These are phyloP conservation scores for Chloroceryle inda DNA, from an alignment of 2,797 vertebrate genomes.

Conservation along the genomic window DNA sequence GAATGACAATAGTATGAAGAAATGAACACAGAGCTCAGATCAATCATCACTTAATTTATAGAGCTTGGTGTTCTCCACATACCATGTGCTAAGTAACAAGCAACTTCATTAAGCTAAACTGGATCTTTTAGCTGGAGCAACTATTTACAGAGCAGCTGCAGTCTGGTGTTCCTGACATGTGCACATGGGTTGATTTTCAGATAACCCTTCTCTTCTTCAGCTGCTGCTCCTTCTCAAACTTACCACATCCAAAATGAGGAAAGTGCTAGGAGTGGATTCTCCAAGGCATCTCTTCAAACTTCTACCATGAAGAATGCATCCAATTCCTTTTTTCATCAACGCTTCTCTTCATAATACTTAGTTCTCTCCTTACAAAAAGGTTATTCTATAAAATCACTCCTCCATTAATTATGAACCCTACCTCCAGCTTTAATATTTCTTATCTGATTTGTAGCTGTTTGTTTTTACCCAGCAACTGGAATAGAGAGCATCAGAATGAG, in stretches of 20 bases:
- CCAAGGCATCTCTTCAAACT: background rate
- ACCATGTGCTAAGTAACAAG: background rate
- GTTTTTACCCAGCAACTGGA: background rate
- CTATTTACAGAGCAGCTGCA: slow-evolving; percentile 14
- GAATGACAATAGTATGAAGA: background rate
- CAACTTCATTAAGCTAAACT: background rate
- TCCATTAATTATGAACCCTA: background rate
- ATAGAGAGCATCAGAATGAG: background rate
- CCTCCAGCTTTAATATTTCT: background rate
- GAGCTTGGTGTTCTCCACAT: background rate
- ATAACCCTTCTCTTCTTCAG: background rate
- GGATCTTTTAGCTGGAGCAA: background rate
- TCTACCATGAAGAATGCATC: background rate
- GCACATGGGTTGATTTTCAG: background rate
- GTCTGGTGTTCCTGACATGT: background rate
- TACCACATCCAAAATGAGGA: background rate
- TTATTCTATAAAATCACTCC: background rate
- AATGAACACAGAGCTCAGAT: slow-evolving; percentile 1
- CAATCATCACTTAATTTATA: background rate
- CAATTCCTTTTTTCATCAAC: background rate
- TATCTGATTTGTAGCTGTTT: background rate
- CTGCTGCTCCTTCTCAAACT: background rate
- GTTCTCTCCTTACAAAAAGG: background rate
- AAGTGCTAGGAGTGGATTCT: background rate
- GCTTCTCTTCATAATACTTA: background rate